Conservation (phyloP, 2,888 invertebrate genomes). For the Tipula unca region DNA sequence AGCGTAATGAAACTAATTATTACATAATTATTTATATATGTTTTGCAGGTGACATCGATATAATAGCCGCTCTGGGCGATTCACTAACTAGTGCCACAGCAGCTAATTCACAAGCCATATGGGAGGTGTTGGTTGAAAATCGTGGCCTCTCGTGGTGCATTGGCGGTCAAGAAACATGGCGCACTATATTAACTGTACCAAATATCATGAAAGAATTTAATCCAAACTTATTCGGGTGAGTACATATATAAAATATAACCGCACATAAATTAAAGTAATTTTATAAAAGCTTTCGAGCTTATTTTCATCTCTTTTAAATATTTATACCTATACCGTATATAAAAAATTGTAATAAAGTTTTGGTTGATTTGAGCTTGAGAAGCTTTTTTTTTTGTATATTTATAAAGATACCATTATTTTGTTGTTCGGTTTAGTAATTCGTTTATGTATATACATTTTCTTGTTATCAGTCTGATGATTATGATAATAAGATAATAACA, state of each 20-base stretch:
- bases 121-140: slow-evolving; percentile 44
- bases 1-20: background rate
- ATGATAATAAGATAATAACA: background rate
- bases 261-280: too few relatives aligned
- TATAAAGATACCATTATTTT: background rate
- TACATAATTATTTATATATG: background rate
- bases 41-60: slow-evolving; percentile 48
- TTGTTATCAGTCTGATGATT: slow-evolving; percentile 4
- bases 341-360: background rate
- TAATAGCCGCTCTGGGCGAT: slow-evolving; percentile 52
- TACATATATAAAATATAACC: background rate
- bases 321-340: too few relatives aligned
- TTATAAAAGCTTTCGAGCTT: background rate
- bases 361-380: background rate
- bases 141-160: slow-evolving; percentile 44
- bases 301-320: background rate
- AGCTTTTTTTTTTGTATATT: background rate
- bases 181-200: slow-evolving; percentile 45
- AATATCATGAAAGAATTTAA: slow-evolving; percentile 56
- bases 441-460: background rate
- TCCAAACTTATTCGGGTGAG: slow-evolving; percentile 50
- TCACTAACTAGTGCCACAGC: slow-evolving; percentile 51
- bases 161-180: slow-evolving; percentile 47
- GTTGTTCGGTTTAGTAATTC: background rate
- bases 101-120: slow-evolving; percentile 41